phyloP scores from a whole-genome alignment of 2,797 vertebrate genomes.

The Microctenopoma steveboyesi region DNA sequence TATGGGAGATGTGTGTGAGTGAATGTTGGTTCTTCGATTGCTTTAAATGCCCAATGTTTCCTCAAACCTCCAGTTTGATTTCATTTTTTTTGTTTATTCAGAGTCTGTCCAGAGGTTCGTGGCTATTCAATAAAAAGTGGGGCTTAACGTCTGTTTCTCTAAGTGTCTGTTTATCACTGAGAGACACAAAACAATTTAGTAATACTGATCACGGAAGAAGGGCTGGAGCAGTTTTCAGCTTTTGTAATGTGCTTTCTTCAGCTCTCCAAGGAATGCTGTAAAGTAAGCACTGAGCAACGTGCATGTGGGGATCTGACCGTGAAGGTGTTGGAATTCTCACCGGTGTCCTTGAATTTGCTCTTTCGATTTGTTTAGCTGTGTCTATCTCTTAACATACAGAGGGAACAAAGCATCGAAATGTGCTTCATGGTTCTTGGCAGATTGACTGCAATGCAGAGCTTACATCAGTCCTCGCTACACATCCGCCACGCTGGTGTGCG shows the following conservation, averaged over 20 bases:
- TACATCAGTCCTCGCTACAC: constrained; percentile 28
- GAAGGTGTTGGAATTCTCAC: constrained; percentile 56
- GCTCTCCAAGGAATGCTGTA: constrained; percentile 37
- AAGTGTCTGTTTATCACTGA: background rate
- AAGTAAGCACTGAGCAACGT: constrained; percentile 14
- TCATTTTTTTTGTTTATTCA: constrained; percentile 39
- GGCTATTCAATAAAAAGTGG: background rate
- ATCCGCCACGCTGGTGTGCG: constrained; percentile 31
- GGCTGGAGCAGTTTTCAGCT: constrained; percentile 19
- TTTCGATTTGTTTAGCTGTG: constrained; percentile 49
- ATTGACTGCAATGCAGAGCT: constrained; percentile 31
- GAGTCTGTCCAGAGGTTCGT: constrained; percentile 32
- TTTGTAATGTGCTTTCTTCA: constrained; percentile 6
- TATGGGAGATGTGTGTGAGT: constrained; percentile 40
- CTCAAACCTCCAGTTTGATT: constrained; percentile 39
- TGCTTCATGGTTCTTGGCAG: constrained; percentile 45
- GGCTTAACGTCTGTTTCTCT: constrained; percentile 6
- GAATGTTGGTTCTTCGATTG: constrained; percentile 27
- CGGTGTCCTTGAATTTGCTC: constrained; percentile 30
- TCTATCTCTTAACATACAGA: constrained; percentile 38
- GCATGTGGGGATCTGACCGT: constrained; percentile 31
- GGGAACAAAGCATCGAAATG: constrained; percentile 60
- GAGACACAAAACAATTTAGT: background rate
- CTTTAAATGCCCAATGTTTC: constrained; percentile 33
- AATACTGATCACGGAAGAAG: constrained; percentile 24